phyloP scores from a whole-genome alignment of 2,113 vertebrate genomes.

The Cichladusa arquata region DNA sequence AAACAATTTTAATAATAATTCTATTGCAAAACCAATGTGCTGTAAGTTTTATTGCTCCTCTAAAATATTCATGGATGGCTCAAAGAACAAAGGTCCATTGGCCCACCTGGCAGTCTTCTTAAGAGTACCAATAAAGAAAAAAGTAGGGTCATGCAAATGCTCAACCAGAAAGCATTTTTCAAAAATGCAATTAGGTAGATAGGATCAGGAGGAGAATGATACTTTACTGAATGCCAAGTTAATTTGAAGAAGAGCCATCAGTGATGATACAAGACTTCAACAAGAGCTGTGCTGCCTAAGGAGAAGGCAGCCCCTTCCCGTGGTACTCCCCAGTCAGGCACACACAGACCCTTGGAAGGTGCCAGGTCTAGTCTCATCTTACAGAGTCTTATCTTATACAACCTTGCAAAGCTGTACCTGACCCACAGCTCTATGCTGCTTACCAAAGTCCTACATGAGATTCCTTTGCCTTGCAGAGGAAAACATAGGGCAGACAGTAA shows the following conservation, averaged over 20 bases:
- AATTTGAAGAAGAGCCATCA: not conserved
- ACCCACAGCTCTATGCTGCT: not conserved
- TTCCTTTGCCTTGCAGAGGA: not conserved
- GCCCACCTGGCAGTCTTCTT: not conserved
- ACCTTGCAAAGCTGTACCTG: not conserved
- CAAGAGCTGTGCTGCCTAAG: not conserved
- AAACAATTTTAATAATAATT: not conserved
- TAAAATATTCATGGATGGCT: not conserved
- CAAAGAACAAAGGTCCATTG: not conserved
- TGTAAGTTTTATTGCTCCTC: not conserved
- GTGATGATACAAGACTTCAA: not conserved
- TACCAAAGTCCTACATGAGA: not conserved
- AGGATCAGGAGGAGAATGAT: not conserved
- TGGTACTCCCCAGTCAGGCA: not conserved
- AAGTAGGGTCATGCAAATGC: not conserved
- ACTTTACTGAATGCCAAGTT: not conserved
- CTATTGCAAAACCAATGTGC: not conserved
- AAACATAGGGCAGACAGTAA: not conserved
- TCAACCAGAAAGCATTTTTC: not conserved
- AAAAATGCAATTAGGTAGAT: not conserved
- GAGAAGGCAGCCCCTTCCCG: not conserved
- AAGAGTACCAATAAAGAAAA: not conserved
- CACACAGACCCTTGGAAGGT: not conserved
- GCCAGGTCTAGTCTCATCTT: not conserved
- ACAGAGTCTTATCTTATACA: not conserved